These are phyloP conservation scores for Numenius phaeopus DNA, from an alignment of 2,797 vertebrate species.

Conservation along the genomic window DNA sequence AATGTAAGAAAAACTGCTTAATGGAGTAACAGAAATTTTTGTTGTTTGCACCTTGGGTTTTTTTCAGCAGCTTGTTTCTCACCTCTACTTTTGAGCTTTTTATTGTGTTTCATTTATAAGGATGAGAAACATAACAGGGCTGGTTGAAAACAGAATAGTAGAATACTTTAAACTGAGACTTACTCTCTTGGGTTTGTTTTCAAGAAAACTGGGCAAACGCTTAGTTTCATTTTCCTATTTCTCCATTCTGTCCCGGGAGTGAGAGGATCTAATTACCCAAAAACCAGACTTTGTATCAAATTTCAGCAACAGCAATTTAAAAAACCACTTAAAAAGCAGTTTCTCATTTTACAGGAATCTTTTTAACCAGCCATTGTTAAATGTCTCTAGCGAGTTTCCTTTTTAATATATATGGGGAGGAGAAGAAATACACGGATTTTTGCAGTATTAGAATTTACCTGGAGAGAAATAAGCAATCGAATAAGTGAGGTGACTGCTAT, in stretches of 20 bases:
- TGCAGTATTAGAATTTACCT: background rate
- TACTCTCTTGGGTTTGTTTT: background rate
- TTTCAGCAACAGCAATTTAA: background rate
- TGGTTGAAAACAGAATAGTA: background rate
- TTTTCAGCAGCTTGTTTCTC: background rate
- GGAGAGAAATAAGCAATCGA: background rate
- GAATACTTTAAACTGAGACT: background rate
- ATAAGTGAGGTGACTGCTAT: background rate
- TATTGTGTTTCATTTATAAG: background rate
- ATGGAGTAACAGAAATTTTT: background rate
- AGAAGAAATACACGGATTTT: background rate
- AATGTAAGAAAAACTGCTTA: background rate
- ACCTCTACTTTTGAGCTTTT: background rate
- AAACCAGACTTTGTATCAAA: background rate
- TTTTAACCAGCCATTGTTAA: background rate
- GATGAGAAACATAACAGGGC: background rate
- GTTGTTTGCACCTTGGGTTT: background rate
- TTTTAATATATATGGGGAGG: background rate
- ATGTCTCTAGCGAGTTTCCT: background rate
- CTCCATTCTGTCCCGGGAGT: background rate
- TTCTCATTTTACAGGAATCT: background rate
- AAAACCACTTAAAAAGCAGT: background rate
- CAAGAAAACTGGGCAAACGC: background rate
- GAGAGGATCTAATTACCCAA: fast-evolving
- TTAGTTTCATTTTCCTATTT: background rate